phyloP scores from a whole-genome alignment of 2,888 invertebrate genomes.

The Agrochola litura region DNA sequence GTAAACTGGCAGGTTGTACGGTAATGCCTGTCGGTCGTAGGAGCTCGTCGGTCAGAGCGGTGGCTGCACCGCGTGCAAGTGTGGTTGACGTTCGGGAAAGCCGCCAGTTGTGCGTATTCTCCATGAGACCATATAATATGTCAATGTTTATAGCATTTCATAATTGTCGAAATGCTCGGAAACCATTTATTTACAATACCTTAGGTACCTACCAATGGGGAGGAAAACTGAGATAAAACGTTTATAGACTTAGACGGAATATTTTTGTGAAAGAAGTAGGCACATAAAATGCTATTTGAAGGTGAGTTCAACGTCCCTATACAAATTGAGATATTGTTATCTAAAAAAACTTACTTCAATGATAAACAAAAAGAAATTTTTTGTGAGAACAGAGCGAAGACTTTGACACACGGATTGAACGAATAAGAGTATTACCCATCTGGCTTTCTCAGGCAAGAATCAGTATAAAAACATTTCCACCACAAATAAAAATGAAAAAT shows the following conservation, averaged over 20 bases:
- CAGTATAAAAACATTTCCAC: conserved; percentile 16
- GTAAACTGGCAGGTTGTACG: conserved; percentile 13
- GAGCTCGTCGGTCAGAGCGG: conserved; percentile 23
- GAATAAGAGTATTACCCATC: not conserved
- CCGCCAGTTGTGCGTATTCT: conserved; percentile 15
- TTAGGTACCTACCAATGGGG: not conserved
- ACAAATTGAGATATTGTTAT: not conserved
- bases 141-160: not conserved
- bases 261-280: not conserved
- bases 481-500: conserved; percentile 43
- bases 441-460: conserved; percentile 2
- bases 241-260: not conserved
- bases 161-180: not conserved
- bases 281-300: not conserved
- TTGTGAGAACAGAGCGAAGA: not conserved
- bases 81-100: conserved; percentile 37
- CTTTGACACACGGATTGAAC: not conserved
- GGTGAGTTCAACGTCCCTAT: not conserved
- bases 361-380: not conserved
- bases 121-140: conserved; percentile 6
- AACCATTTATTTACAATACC: not conserved
- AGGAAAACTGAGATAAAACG: not conserved
- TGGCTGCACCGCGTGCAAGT: conserved; percentile 38
- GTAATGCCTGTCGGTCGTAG: conserved; percentile 14
- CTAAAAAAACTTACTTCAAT: not conserved